phyloP scores from a whole-genome alignment of 2,888 invertebrate species.

The Drosophila leonis region DNA sequence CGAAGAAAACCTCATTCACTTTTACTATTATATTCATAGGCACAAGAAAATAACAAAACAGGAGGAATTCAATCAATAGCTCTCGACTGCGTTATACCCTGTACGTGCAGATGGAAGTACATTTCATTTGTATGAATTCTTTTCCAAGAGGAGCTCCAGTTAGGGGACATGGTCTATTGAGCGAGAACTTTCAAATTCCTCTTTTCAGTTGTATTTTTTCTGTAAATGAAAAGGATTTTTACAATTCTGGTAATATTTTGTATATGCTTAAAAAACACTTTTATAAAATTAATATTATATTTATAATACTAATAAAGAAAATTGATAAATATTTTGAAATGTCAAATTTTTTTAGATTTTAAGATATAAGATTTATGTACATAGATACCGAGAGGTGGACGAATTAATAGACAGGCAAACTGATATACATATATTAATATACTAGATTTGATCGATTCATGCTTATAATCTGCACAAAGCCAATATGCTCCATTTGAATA shows the following conservation, averaged over 20 bases:
- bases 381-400: too few relatives aligned
- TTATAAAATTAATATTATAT: too few relatives aligned
- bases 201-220: too few relatives aligned
- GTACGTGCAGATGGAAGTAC: not conserved
- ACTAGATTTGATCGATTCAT: not conserved
- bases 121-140: not conserved
- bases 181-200: too few relatives aligned
- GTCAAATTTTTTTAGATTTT: not conserved
- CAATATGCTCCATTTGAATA: not conserved
- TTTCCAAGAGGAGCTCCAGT: not conserved
- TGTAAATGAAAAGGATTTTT: too few relatives aligned
- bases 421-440: too few relatives aligned
- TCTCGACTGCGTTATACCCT: not conserved
- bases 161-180: too few relatives aligned
- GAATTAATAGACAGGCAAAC: not conserved
- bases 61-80: too few relatives aligned
- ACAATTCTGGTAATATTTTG: too few relatives aligned
- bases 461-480: not conserved
- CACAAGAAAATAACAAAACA: slow-evolving; percentile 23
- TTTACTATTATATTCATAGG: slow-evolving; percentile 78
- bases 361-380: not conserved
- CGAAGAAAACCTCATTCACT: slow-evolving; percentile 68
- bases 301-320: too few relatives aligned
- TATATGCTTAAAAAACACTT: too few relatives aligned
- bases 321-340: too few relatives aligned